phyloP scores from a whole-genome alignment of 2,797 vertebrate species.

The Argya squamiceps region DNA sequence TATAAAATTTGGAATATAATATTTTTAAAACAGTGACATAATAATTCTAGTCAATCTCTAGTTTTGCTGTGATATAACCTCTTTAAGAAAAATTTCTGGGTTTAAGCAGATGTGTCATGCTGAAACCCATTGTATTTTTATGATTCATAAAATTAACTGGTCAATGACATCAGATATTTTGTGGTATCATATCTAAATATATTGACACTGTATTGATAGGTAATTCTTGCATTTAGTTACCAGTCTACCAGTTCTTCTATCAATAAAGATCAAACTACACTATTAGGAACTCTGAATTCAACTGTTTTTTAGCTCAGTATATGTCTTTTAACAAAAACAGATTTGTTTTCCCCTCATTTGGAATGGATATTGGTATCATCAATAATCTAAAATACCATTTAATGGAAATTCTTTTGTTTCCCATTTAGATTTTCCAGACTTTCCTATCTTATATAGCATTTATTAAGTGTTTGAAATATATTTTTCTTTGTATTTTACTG shows the following conservation, averaged over 20 bases:
- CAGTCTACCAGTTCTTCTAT: background rate
- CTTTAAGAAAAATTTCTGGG: background rate
- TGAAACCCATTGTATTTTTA: background rate
- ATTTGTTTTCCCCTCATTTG: background rate
- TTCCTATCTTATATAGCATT: background rate
- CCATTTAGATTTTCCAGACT: background rate
- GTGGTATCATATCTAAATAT: background rate
- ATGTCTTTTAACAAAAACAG: background rate
- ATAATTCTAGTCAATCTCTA: background rate
- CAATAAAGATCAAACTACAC: background rate
- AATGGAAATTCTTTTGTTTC: background rate
- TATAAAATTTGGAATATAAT: background rate
- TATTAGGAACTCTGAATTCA: background rate
- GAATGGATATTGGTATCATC: background rate
- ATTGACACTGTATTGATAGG: background rate
- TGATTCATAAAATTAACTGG: background rate
- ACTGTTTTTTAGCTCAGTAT: background rate
- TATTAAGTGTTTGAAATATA: constrained; percentile 29
- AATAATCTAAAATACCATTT: background rate
- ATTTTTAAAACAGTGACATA: background rate
- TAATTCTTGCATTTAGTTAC: background rate
- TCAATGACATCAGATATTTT: background rate
- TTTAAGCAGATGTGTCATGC: background rate
- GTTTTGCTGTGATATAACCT: background rate
- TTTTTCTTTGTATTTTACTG: constrained; percentile 62